These are phyloP conservation scores for Eurytoma adleriae DNA, from an alignment of 2,888 invertebrate species.

Conservation along the genomic window DNA sequence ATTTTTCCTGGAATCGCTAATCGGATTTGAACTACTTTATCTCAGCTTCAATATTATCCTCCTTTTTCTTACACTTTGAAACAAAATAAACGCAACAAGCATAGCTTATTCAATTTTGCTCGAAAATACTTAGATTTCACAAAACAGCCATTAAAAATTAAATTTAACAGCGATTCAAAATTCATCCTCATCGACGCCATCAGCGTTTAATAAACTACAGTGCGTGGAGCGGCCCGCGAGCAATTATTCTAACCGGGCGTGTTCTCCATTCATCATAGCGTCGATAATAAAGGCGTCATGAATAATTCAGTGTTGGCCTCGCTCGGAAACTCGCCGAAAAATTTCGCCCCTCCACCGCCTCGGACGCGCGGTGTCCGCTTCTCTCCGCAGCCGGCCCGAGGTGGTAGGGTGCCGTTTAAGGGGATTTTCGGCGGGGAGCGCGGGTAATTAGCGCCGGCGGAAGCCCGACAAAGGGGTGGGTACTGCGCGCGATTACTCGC, in stretches of 20 bases:
- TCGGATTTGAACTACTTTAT: no score
- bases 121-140: no score
- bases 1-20: no score
- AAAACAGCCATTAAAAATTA: no score
- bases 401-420: constrained; percentile 69
- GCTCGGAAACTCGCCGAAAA: neutral
- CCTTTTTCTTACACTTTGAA: no score
- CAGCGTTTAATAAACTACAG: no score
- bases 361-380: constrained; percentile 2
- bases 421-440: constrained; percentile 66
- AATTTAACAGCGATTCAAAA: no score
- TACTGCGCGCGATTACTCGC: constrained; percentile 48
- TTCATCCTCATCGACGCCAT: no score
- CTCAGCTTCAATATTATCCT: no score
- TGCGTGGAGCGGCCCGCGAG: no score
- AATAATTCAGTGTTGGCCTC: constrained; percentile 52
- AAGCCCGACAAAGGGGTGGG: constrained; percentile 47
- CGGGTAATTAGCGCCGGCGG: constrained; percentile 68
- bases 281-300: constrained; percentile 42
- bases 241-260: neutral
- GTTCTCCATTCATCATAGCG: constrained; percentile 28
- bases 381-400: neutral
- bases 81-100: no score
- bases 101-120: no score
- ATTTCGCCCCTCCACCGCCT: neutral